Evolutionary conservation across 2,888 invertebrate species (phyloP).

Genomic region (Orchesellides sinensis): DNA sequence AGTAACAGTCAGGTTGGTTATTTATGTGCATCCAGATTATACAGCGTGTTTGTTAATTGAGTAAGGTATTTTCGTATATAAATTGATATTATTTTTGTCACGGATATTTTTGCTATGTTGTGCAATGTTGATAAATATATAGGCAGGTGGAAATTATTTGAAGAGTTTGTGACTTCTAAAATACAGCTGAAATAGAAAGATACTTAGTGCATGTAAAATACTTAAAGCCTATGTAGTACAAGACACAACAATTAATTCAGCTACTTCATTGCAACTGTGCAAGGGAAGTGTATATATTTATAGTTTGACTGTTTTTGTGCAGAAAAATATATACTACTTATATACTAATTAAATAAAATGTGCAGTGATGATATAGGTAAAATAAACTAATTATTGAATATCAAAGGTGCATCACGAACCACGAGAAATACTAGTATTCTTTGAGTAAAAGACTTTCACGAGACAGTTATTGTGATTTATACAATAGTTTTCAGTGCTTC

Average conservation of each 20-base stretch:
- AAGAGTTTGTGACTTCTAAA: slow-evolving; percentile 9
- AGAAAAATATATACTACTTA: slow-evolving; percentile 46
- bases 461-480: slow-evolving; percentile 8
- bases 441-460: background rate
- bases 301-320: slow-evolving; percentile 50
- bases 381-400: background rate
- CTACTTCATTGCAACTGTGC: slow-evolving; percentile 48
- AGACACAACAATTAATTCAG: slow-evolving; percentile 41
- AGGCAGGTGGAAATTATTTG: slow-evolving; percentile 20
- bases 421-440: slow-evolving; percentile 45
- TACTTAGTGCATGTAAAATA: slow-evolving; percentile 35
- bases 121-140: slow-evolving; percentile 14
- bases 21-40: background rate
- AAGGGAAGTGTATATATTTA: slow-evolving; percentile 34
- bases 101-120: slow-evolving; percentile 9
- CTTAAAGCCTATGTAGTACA: slow-evolving; percentile 51
- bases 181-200: slow-evolving; percentile 16
- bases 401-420: slow-evolving; percentile 63
- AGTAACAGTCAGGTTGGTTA: background rate
- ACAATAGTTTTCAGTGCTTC: slow-evolving; percentile 4
- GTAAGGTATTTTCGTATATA: too few species aligned
- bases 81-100: background rate
- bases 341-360: background rate
- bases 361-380: background rate
- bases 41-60: background rate